These are phyloP conservation scores for Drosophila niveifrons DNA, from an alignment of 2,888 invertebrate genomes.

Conservation along the genomic window DNA sequence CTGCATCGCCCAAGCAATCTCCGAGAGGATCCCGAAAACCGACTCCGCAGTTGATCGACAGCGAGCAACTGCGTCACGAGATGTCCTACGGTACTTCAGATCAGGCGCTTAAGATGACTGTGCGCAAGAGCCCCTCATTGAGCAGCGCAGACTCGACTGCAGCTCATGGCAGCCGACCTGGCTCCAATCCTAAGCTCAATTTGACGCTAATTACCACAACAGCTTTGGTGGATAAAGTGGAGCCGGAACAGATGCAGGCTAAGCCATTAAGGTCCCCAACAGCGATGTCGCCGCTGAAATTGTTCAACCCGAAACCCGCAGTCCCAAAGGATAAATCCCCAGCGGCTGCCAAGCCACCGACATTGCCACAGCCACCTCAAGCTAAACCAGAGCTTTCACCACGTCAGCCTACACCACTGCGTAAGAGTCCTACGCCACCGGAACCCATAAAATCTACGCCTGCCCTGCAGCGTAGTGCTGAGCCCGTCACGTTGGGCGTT, in stretches of 20 bases:
- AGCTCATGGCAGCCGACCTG: slow-evolving; percentile 20
- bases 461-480: slow-evolving; percentile 83
- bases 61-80: slow-evolving; percentile 86
- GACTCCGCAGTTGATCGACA: slow-evolving; percentile 85
- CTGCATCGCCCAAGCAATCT: slow-evolving; percentile 67
- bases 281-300: slow-evolving; percentile 31
- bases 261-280: slow-evolving; percentile 47
- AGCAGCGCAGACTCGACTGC: slow-evolving; percentile 67
- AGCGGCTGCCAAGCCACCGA: slow-evolving; percentile 53
- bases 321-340: slow-evolving; percentile 54
- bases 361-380: slow-evolving; percentile 58
- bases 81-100: slow-evolving; percentile 87
- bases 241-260: neutral
- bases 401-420: slow-evolving; percentile 37
- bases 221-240: slow-evolving; percentile 52
- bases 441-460: slow-evolving; percentile 73
- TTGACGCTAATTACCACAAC: slow-evolving; percentile 63
- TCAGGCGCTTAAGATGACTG: slow-evolving; percentile 73
- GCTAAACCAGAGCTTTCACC: slow-evolving; percentile 39
- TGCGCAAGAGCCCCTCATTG: slow-evolving; percentile 80
- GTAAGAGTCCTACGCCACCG: slow-evolving; percentile 74
- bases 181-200: slow-evolving; percentile 64
- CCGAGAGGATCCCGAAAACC: slow-evolving; percentile 76
- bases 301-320: slow-evolving; percentile 48
- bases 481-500: slow-evolving; percentile 78